A percentile compares a stretch with the other conserved stretches of the same genome.
Evolutionary conservation across 2,113 vertebrate species (phyloP).

Genomic region (Neodontobutis hainanensis): DNA sequence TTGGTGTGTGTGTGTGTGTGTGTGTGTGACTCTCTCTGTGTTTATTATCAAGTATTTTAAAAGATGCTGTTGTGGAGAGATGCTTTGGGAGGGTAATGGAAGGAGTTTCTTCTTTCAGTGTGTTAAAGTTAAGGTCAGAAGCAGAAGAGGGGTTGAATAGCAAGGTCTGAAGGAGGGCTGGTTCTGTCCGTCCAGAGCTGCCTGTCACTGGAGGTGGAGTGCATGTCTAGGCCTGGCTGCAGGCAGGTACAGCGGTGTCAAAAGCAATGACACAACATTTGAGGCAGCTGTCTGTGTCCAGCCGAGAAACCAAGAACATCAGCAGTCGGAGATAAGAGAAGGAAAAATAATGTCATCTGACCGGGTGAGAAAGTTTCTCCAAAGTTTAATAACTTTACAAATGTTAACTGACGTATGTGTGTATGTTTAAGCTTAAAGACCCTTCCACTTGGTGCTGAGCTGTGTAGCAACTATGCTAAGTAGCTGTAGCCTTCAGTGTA

Average conservation of each 20-base stretch:
- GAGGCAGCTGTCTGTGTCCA: not conserved
- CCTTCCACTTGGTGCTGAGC: too few species aligned
- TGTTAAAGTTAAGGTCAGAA: too few species aligned
- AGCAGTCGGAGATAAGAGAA: not conserved
- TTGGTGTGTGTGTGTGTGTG: too few species aligned
- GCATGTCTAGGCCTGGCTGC: not conserved
- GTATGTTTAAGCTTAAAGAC: too few species aligned
- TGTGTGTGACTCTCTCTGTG: too few species aligned
- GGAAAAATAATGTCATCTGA: not conserved
- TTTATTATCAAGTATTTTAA: too few species aligned
- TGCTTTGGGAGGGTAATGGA: too few species aligned
- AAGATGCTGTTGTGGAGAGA: too few species aligned
- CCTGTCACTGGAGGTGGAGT: not conserved
- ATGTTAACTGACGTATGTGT: too few species aligned
- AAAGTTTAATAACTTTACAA: not conserved
- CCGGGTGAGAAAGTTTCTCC: not conserved
- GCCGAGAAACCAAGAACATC: not conserved
- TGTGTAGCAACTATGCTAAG: too few species aligned
- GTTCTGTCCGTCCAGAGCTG: not conserved
- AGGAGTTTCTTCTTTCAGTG: too few species aligned
- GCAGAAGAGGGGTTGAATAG: not conserved
- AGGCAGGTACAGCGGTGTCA: not conserved
- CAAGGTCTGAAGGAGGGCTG: not conserved
- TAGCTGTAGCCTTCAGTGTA: too few species aligned
- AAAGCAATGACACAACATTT: not conserved